Conservation (phyloP, 2,888 invertebrate genomes). For the Adela reaumurella region DNA sequence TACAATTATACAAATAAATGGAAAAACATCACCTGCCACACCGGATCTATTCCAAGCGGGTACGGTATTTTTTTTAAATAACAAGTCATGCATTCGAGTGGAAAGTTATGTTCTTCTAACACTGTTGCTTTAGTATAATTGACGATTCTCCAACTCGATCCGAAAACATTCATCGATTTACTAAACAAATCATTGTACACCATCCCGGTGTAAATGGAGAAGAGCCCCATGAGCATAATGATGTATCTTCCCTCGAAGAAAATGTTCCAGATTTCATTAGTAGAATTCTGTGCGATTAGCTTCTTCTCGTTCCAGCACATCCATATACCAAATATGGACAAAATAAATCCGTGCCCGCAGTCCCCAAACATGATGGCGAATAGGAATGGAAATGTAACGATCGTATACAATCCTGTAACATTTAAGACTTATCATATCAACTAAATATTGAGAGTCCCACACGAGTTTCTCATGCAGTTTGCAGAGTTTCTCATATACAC, state of each 20-base stretch:
- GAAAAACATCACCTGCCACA: slow-evolving; percentile 64
- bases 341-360: slow-evolving; percentile 79
- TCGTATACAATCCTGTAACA: slow-evolving; percentile 69
- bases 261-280: slow-evolving; percentile 90
- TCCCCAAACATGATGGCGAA: slow-evolving; percentile 96
- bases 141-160: slow-evolving; percentile 77
- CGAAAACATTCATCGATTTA: slow-evolving; percentile 81
- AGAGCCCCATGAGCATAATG: slow-evolving; percentile 89
- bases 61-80: too few species aligned
- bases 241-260: slow-evolving; percentile 97
- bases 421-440: background rate
- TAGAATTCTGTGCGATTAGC: slow-evolving; percentile 54
- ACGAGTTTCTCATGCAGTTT: too few species aligned
- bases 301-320: slow-evolving; percentile 75
- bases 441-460: too few species aligned
- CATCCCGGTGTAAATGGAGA: slow-evolving; percentile 93
- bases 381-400: slow-evolving; percentile 90
- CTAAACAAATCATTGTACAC: slow-evolving; percentile 96
- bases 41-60: slow-evolving; percentile 75
- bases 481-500: too few species aligned
- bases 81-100: too few species aligned
- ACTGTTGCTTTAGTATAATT: slow-evolving; percentile 6
- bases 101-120: slow-evolving; percentile 11
- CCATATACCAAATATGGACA: slow-evolving; percentile 69
- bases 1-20: too few species aligned